Evolutionary conservation across 2,888 invertebrate species (phyloP).

Genomic region (Morinoia aosen): DNA sequence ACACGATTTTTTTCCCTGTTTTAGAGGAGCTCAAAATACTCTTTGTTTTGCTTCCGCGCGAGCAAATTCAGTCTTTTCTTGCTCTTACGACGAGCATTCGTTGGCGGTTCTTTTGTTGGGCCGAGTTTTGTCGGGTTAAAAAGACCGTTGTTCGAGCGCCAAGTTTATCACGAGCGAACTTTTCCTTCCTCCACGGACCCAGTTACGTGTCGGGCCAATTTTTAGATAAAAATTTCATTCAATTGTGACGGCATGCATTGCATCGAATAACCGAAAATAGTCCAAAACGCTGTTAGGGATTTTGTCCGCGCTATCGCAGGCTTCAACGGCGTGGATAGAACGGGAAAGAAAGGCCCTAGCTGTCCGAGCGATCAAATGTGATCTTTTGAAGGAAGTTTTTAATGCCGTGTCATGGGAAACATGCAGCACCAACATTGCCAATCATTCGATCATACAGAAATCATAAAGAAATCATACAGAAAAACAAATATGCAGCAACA

Average conservation of each 20-base stretch:
- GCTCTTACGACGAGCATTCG: constrained; percentile 28
- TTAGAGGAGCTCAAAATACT: constrained; percentile 14
- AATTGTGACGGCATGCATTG: constrained; percentile 20
- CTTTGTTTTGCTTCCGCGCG: constrained; percentile 40
- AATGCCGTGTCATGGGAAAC: neutral
- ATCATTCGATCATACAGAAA: neutral
- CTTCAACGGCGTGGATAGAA: neutral
- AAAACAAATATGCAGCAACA: neutral
- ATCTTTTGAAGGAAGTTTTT: neutral
- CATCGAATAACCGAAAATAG: constrained; percentile 27
- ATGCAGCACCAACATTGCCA: neutral
- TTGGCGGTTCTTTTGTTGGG: constrained; percentile 27
- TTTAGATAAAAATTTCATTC: constrained; percentile 41
- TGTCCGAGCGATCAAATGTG: neutral
- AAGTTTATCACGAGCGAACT: constrained; percentile 33
- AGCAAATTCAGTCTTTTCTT: constrained; percentile 35
- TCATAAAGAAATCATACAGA: neutral
- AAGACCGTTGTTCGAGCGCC: constrained; percentile 27
- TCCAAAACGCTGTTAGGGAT: constrained; percentile 10
- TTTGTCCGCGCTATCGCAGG: neutral
- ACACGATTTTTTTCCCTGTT: constrained; percentile 5
- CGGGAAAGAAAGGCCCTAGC: neutral
- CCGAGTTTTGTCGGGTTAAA: neutral
- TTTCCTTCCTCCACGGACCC: constrained; percentile 38
- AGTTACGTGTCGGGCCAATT: constrained; percentile 45